Evolutionary conservation across 2,888 invertebrate species (phyloP).

Genomic region (Ophioninae sp.): DNA sequence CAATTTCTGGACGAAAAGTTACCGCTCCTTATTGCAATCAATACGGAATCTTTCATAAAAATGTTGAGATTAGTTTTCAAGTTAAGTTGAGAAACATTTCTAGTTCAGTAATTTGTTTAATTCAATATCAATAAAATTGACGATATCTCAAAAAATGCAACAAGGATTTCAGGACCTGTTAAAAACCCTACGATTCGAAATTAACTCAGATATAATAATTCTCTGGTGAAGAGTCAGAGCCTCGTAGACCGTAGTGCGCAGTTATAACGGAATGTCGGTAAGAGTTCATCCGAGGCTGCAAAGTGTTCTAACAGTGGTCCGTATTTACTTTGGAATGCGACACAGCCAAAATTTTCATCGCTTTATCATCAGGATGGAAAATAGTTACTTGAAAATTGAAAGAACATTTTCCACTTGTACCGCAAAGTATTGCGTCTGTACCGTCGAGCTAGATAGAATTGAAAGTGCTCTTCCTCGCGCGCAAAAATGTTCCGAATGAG

Average conservation of each 20-base stretch:
- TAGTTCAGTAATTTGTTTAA: background rate
- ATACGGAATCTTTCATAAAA: too few species aligned
- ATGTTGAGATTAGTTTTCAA: too few species aligned
- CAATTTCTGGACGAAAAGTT: too few species aligned
- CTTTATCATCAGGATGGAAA: background rate
- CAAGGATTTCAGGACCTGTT: background rate
- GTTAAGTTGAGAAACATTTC: too few species aligned
- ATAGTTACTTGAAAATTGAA: background rate
- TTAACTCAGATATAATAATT: background rate
- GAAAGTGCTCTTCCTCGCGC: background rate
- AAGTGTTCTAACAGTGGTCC: background rate
- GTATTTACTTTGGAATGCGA: background rate
- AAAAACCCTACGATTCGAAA: background rate
- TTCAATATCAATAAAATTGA: background rate
- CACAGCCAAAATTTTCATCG: background rate
- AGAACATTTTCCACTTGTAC: background rate
- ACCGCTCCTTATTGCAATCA: too few species aligned
- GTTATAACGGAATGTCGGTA: background rate
- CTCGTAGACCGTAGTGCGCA: background rate
- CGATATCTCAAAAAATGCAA: background rate
- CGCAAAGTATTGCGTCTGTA: background rate
- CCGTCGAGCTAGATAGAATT: background rate
- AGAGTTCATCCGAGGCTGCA: background rate
- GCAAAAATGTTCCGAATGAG: background rate
- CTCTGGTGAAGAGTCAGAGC: background rate